These are phyloP conservation scores for Zootermopsis nevadensis DNA, from an alignment of 2,888 invertebrate species.

Conservation along the genomic window DNA sequence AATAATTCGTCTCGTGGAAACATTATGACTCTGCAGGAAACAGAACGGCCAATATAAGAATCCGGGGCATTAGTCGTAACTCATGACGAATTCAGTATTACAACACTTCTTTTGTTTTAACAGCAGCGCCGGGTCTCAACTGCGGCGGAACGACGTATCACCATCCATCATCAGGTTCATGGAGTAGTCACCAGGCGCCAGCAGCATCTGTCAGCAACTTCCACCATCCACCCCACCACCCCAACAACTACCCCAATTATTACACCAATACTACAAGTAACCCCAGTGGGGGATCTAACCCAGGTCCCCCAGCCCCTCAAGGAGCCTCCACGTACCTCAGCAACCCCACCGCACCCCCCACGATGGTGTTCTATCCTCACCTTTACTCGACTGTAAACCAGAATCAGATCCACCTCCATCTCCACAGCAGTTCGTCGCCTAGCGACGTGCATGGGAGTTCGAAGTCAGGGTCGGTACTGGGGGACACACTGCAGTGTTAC, in stretches of 20 bases:
- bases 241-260: slow-evolving; percentile 73
- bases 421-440: slow-evolving; percentile 66
- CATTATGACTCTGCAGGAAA: not conserved
- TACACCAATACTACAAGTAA: slow-evolving; percentile 68
- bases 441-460: slow-evolving; percentile 41
- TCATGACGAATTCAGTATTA: not conserved
- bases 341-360: slow-evolving; percentile 64
- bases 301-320: slow-evolving; percentile 26
- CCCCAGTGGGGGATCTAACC: slow-evolving; percentile 64
- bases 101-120: not conserved
- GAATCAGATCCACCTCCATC: slow-evolving; percentile 86
- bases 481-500: slow-evolving; percentile 39
- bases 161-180: slow-evolving; percentile 40
- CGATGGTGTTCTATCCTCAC: slow-evolving; percentile 82
- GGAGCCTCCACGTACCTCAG: slow-evolving; percentile 51
- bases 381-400: slow-evolving; percentile 87
- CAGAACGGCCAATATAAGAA: not conserved
- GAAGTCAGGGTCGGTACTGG: slow-evolving; percentile 34
- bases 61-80: not conserved
- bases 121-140: slow-evolving; percentile 50
- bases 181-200: slow-evolving; percentile 43
- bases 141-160: slow-evolving; percentile 52
- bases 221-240: slow-evolving; percentile 58
- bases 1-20: not conserved
- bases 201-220: slow-evolving; percentile 43